These are phyloP conservation scores for Leguminivora glycinivorella DNA, from an alignment of 1,140 invertebrate genomes.

Conservation along the genomic window DNA sequence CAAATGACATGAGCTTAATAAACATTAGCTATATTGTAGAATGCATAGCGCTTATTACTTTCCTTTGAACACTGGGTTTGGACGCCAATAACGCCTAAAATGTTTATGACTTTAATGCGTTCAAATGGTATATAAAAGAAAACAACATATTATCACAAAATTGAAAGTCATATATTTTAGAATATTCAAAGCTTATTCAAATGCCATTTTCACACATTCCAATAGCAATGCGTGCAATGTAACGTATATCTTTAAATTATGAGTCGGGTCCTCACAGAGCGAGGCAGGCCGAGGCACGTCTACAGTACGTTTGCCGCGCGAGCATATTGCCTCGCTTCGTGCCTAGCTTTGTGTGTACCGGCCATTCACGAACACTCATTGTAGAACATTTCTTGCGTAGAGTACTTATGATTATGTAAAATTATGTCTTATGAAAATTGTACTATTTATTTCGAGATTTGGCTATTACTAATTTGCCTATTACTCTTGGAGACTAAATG, in stretches of 20 bases:
- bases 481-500: not conserved
- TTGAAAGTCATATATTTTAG: not conserved
- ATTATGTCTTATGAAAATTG: conserved; percentile 11
- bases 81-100: too few relatives aligned
- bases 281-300: too few relatives aligned
- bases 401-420: conserved; percentile 4
- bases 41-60: not conserved
- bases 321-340: too few relatives aligned
- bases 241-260: too few relatives aligned
- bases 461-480: not conserved
- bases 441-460: not conserved
- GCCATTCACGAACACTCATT: not conserved
- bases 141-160: too few relatives aligned
- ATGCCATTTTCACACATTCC: conserved; percentile 1
- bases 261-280: too few relatives aligned
- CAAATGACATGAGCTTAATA: conserved; percentile 4
- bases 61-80: not conserved
- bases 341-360: too few relatives aligned
- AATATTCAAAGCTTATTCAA: not conserved
- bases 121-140: too few relatives aligned
- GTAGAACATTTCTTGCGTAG: not conserved
- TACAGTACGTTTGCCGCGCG: too few relatives aligned
- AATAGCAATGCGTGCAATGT: not conserved
- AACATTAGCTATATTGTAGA: not conserved
- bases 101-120: too few relatives aligned